Evolutionary conservation across 2,888 invertebrate genomes (phyloP).

Genomic region (Malacosoma neustria): DNA sequence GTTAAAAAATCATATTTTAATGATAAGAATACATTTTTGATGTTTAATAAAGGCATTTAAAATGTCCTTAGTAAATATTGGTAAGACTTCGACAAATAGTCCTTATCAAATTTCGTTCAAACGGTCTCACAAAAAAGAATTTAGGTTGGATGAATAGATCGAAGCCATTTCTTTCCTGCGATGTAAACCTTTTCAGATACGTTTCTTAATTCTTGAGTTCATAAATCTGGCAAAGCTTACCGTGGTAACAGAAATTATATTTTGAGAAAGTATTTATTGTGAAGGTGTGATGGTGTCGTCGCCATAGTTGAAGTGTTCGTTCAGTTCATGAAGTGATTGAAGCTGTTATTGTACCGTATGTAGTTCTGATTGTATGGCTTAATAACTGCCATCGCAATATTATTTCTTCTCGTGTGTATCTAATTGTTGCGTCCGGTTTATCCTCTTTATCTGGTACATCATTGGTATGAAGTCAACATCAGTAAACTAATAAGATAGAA

Average conservation of each 20-base stretch:
- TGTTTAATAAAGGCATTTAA: constrained; percentile 53
- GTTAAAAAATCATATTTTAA: constrained; percentile 58
- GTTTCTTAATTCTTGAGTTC: constrained; percentile 20
- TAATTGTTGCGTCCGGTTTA: no score
- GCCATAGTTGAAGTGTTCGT: constrained; percentile 59
- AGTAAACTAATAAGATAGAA: not conserved
- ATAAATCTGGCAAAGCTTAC: constrained; percentile 11
- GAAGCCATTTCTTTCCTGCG: constrained; percentile 65
- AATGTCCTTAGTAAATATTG: constrained; percentile 62
- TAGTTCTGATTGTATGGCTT: constrained; percentile 50
- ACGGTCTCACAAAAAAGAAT: constrained; percentile 34
- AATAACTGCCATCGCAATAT: constrained; percentile 44
- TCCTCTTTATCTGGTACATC: no score
- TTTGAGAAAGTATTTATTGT: constrained; percentile 24
- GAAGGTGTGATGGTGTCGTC: constrained; percentile 42
- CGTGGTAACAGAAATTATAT: constrained; percentile 22
- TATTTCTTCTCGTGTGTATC: constrained; percentile 1
- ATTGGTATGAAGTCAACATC: not conserved
- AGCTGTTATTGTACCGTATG: constrained; percentile 43
- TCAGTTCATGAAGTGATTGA: constrained; percentile 52
- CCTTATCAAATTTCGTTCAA: constrained; percentile 20
- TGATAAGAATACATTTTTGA: constrained; percentile 43
- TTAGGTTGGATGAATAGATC: constrained; percentile 65
- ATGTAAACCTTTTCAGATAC: constrained; percentile 37
- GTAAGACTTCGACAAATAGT: constrained; percentile 43